Evolutionary conservation across 2,113 vertebrate genomes (phyloP).

Genomic region (Myiagra hebetior): DNA sequence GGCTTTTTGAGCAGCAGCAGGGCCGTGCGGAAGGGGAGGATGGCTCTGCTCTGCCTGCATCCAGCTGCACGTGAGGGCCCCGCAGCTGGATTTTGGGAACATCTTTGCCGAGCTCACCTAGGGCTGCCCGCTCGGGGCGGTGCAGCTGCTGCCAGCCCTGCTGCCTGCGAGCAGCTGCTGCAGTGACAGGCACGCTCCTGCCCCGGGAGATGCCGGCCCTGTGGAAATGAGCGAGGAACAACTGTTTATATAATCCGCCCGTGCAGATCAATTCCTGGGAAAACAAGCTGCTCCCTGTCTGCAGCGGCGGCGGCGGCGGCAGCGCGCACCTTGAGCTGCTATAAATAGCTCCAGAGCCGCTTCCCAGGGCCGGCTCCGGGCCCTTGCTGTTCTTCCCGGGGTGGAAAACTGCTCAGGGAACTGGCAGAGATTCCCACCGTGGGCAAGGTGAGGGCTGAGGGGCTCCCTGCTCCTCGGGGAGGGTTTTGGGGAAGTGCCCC

Average conservation of each 20-base stretch:
- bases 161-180: conserved; percentile 29
- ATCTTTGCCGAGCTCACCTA: conserved; percentile 31
- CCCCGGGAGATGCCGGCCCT: neutral
- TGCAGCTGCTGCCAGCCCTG: conserved; percentile 21
- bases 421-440: neutral
- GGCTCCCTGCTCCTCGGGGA: neutral
- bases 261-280: neutral
- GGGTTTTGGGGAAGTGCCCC: neutral
- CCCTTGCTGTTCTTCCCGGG: neutral
- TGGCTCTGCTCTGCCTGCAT: neutral
- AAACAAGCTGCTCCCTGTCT: neutral
- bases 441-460: neutral
- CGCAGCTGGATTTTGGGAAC: conserved; percentile 33
- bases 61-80: neutral
- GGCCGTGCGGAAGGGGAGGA: neutral
- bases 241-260: neutral
- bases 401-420: neutral
- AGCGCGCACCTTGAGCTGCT: neutral
- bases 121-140: neutral
- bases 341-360: neutral
- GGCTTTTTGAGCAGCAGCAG: neutral
- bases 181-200: neutral
- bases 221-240: conserved; percentile 12
- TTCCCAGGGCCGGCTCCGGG: neutral
- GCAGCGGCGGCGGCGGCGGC: neutral